phyloP scores from a whole-genome alignment of 37 sponge, comb jelly and placozoan species.

The Dysidea cf. avara region DNA sequence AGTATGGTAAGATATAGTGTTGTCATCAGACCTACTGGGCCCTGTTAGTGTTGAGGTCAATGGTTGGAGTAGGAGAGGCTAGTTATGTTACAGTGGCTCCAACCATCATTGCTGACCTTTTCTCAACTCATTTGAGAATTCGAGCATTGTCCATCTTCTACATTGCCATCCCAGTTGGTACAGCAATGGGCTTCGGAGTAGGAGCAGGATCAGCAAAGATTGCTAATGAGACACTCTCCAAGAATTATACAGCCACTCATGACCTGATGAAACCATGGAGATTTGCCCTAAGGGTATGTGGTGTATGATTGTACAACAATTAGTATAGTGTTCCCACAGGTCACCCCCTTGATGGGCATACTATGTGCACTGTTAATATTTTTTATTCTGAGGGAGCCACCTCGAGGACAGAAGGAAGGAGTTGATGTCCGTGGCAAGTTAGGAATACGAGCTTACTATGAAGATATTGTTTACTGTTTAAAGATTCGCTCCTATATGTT shows the following conservation, averaged over 20 bases:
- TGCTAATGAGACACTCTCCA: no score
- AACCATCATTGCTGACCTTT: constrained; percentile 95
- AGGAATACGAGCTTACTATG: constrained; percentile 49
- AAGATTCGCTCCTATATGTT: constrained; percentile 30
- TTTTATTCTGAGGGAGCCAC: constrained; percentile 77
- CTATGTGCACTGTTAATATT: constrained; percentile 69
- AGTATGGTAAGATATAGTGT: no score
- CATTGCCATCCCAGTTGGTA: constrained; percentile 90
- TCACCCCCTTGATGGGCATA: constrained; percentile 83
- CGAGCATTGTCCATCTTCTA: constrained; percentile 92
- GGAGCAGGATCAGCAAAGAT: constrained; percentile 57
- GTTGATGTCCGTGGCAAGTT: constrained; percentile 54
- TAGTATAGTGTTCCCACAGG: no score
- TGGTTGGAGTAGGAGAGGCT: constrained; percentile 98
- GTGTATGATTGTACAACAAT: no score
- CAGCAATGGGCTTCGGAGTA: constrained; percentile 88
- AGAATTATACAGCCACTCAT: no score
- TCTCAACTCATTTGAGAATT: constrained; percentile 75
- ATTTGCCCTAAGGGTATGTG: constrained; percentile 93
- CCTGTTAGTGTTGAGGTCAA: constrained; percentile 69
- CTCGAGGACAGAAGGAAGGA: constrained; percentile 75
- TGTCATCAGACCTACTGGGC: constrained; percentile 69
- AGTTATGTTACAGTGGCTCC: constrained; percentile 98
- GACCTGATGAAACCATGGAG: constrained; percentile 61
- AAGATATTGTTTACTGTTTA: constrained; percentile 57